Evolutionary conservation across 2,888 invertebrate genomes (phyloP).

Genomic region (Acleris holmiana): DNA sequence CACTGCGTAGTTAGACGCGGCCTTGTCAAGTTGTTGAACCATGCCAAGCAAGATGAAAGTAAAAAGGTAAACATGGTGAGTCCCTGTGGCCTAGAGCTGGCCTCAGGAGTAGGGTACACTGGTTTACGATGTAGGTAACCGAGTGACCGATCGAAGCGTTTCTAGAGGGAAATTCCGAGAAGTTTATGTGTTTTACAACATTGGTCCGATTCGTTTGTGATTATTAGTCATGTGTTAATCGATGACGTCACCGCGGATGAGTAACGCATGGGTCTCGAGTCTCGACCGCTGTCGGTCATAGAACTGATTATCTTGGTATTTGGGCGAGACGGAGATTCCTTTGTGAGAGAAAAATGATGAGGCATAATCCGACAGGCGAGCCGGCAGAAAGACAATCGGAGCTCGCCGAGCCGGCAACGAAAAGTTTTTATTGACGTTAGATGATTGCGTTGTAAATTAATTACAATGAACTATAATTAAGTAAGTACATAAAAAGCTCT

Average conservation of each 20-base stretch:
- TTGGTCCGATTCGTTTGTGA: conserved; percentile 61
- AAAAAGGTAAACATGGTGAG: conserved; percentile 54
- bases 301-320: conserved; percentile 62
- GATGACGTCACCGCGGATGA: conserved; percentile 75
- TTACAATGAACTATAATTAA: conserved; percentile 21
- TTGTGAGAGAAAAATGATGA: conserved; percentile 46
- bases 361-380: conserved; percentile 39
- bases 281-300: conserved; percentile 53
- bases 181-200: conserved; percentile 38
- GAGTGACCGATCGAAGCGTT: conserved; percentile 34
- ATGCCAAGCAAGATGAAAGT: conserved; percentile 47
- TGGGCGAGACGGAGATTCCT: conserved; percentile 60
- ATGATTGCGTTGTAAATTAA: conserved; percentile 20
- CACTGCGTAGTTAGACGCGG: conserved; percentile 40
- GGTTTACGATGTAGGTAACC: conserved; percentile 34
- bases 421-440: conserved; percentile 11
- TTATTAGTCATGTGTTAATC: conserved; percentile 73
- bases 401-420: background rate
- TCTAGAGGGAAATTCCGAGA: conserved; percentile 43
- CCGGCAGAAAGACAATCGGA: conserved; percentile 24
- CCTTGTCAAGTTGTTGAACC: conserved; percentile 41
- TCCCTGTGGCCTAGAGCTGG: conserved; percentile 39
- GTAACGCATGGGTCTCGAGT: conserved; percentile 62
- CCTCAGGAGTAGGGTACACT: conserved; percentile 26
- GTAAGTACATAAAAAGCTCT: conserved; percentile 17